Evolutionary conservation across 2,888 invertebrate species (phyloP).

Genomic region (Cantharis rustica): DNA sequence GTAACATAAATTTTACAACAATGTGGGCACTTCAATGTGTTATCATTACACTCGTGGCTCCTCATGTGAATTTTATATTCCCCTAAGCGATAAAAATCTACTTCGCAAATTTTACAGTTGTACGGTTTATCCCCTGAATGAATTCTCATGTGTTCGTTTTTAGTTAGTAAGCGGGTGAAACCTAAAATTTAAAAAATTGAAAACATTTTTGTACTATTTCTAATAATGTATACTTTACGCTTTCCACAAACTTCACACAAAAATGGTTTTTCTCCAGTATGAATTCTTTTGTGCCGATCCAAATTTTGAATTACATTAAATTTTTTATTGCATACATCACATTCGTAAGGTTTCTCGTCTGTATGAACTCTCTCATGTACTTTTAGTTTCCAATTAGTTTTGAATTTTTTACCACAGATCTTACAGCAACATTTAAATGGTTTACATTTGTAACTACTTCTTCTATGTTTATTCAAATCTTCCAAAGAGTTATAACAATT

Average conservation of each 20-base stretch:
- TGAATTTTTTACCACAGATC: not conserved
- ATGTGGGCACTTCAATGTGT: not conserved
- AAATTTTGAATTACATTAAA: constrained; percentile 16
- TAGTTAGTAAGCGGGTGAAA: constrained; percentile 1
- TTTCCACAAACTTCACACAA: constrained; percentile 1
- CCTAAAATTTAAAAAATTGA: not conserved
- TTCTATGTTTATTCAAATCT: not conserved
- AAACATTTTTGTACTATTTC: not conserved
- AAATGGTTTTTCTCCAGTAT: not conserved
- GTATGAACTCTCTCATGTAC: not conserved
- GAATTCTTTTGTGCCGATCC: constrained; percentile 12
- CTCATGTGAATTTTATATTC: not conserved
- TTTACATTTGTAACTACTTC: not conserved
- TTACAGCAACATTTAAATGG: not conserved
- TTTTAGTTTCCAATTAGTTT: not conserved
- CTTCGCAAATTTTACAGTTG: constrained; percentile 19
- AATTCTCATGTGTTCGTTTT: constrained; percentile 24
- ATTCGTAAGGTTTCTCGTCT: not conserved
- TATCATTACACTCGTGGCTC: not conserved
- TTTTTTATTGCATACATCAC: constrained; percentile 12
- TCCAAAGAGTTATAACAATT: not conserved
- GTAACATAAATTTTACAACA: not conserved
- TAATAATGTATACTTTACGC: not conserved
- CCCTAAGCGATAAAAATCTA: not conserved
- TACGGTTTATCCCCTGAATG: constrained; percentile 29